Conservation (phyloP, 2,797 vertebrate genomes). For the Euphonia xanthogaster region DNA sequence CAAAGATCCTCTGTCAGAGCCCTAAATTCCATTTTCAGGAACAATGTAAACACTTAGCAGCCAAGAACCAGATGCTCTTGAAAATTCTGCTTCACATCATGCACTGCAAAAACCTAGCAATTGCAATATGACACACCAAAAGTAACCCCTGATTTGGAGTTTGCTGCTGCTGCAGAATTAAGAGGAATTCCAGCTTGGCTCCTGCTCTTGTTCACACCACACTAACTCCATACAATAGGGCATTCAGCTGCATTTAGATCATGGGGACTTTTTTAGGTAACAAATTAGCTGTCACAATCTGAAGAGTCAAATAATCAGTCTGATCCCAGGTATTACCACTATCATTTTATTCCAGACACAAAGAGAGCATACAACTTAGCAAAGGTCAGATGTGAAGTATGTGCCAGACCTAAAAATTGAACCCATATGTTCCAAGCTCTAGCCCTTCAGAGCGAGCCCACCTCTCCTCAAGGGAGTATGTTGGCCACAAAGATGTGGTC, state of each 20-base stretch:
- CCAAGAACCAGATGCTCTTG: background rate
- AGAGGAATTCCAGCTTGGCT: background rate
- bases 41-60: constrained; percentile 6
- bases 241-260: background rate
- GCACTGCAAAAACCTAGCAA: background rate
- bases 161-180: background rate
- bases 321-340: background rate
- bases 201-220: background rate
- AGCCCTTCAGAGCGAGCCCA: background rate
- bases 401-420: constrained; percentile 10
- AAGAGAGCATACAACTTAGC: background rate
- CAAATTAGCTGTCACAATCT: background rate
- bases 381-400: background rate
- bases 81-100: constrained; percentile 1
- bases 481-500: background rate
- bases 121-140: background rate
- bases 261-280: background rate
- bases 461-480: background rate
- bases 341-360: background rate
- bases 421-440: background rate
- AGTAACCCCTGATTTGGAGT: background rate
- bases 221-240: background rate
- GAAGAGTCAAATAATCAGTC: background rate
- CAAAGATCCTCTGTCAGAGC: background rate
- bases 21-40: constrained; percentile 17